Base-by-base conservation (phyloP, 2,888 invertebrate genomes). In the Carpatolechia fugitivella region DNA sequence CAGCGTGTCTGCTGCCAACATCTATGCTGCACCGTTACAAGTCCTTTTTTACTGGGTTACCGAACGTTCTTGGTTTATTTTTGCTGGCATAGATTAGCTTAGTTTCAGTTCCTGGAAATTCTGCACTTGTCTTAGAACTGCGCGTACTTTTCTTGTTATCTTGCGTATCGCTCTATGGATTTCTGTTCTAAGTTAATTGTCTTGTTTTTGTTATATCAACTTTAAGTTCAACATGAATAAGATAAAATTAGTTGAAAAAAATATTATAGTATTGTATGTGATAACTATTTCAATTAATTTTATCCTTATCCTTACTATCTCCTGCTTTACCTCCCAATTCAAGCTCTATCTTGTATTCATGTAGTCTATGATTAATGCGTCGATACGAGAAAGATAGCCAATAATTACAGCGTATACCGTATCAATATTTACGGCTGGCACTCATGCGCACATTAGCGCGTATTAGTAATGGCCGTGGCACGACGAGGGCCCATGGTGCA, bases 1-100 rank as follows among this genome's bases (percentile, higher is more conserved):
- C 52, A 35, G 41, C 54, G 18, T 54, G 44, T 33, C 52, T 18
- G 49, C 40, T 14, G 40, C 18, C 40, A 36, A 31, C 36, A 41
- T 51, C 54, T 54, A 52, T 48, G 54, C 47, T 48, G 30, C n/a
- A 48, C 59, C 59, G 56, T 59, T 56, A 59, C 11, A 36, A 13
- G n/a, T 51, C 48, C 47, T 46, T 52, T 58, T 56, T 55, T 58
- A 55, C 49, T 55, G 44, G 58, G 55, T 55, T 58, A 52, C 41
- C 30, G 48, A 20, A 31, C 20, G 31, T 8, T 31, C 20, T 8
- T 2, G 48, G 31, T 48, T 31, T 33, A 24, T 31, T 16, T 48
- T 33, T 48, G 33, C 48, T 30, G 48, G 16, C 16, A 44, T 40
- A 35, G 10, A 41, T 41, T 41, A 41, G 20, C 14, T 16, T 6